Percentiles rank a stretch among this genome's conserved stretches.
These are phyloP conservation scores for Lasioglossum zephyrum DNA, from an alignment of 2,888 invertebrate genomes.

Conservation along the genomic window DNA sequence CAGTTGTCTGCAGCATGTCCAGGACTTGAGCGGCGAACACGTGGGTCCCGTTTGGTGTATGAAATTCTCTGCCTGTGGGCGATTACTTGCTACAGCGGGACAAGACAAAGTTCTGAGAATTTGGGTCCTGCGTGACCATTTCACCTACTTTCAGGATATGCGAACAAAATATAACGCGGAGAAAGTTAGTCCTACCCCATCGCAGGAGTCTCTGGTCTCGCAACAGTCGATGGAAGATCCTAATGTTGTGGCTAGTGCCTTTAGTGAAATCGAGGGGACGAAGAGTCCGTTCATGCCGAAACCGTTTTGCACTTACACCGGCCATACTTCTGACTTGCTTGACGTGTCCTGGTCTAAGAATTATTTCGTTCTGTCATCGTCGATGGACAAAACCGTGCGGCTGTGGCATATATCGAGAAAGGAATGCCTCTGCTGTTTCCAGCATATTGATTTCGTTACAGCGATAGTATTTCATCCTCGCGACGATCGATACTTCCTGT, in stretches of 20 bases:
- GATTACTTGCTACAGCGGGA: constrained; percentile 97
- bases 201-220: constrained; percentile 95
- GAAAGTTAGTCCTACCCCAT: constrained; percentile 96
- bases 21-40: constrained; percentile 93
- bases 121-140: constrained; percentile 97
- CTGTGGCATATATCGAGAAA: constrained; percentile 99
- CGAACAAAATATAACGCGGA: constrained; percentile 97
- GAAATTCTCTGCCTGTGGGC: constrained; percentile 98
- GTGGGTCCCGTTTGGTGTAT: constrained; percentile 99
- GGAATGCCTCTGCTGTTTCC: constrained; percentile 99
- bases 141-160: constrained; percentile 97
- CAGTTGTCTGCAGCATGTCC: constrained; percentile 94
- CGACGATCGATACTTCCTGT: constrained; percentile 96
- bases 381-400: constrained; percentile 99
- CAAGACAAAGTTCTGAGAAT: constrained; percentile 97
- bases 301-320: constrained; percentile 96
- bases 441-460: constrained; percentile 99
- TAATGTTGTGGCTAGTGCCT: constrained; percentile 85
- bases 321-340: constrained; percentile 97
- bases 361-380: constrained; percentile 98
- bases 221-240: constrained; percentile 89
- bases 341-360: constrained; percentile 99
- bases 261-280: constrained; percentile 86
- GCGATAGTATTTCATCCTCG: constrained; percentile 99
- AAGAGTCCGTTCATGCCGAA: constrained; percentile 92